Evolutionary conservation across 1,140 invertebrate species (phyloP), one percentile per base, ranked within the genome.

Genomic region (Meloidogyne exigua): DNA sequence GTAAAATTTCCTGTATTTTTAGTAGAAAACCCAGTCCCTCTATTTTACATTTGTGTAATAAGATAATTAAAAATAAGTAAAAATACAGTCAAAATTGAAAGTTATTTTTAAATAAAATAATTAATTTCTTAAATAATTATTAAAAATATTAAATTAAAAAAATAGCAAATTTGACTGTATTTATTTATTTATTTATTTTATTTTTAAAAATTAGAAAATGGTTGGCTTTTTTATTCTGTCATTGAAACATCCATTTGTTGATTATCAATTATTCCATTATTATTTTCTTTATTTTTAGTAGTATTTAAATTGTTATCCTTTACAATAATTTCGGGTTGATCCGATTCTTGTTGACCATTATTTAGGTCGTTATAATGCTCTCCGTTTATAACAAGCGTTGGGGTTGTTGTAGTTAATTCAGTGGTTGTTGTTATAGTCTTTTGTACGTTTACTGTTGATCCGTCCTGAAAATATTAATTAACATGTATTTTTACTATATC

Each of bases 211-310:
- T 32, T 32, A 32, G n/a, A n/a, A n/a, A n/a, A n/a, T 32, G 2
- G 7, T 32, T 32, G 28, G 7, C 7, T n/a, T n/a, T 18, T 18
- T 70, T 21, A 71, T 71, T 36, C 69, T n/a, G 4, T 71, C 39
- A 71, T 44, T 36, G 69, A 71, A 44, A 44, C 39, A 28, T 71
- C 69, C 69, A 71, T 71, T n/a, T 71, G 69, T 44, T 71, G 69
- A 28, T 71, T 71, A 36, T 71, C 23, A 44, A 71, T 13, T 26
- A 26, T n/a, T 62, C 28, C 44, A 57, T 71, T 42, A 49, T 70
- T 44, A 25, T 71, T 44, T 57, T 71, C 69, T 26, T 25, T 44
- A 25, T 44, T 71, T 25, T 25, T 69, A 23, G 21, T 49, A 32
- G 28, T 49, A 32, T 32, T 32, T 32, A 32, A 32, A 11, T 70